A percentile compares a stretch with the other conserved stretches of the same genome.
These are phyloP conservation scores for Hydrophis major DNA, from an alignment of 2,797 vertebrate genomes.

Conservation along the genomic window DNA sequence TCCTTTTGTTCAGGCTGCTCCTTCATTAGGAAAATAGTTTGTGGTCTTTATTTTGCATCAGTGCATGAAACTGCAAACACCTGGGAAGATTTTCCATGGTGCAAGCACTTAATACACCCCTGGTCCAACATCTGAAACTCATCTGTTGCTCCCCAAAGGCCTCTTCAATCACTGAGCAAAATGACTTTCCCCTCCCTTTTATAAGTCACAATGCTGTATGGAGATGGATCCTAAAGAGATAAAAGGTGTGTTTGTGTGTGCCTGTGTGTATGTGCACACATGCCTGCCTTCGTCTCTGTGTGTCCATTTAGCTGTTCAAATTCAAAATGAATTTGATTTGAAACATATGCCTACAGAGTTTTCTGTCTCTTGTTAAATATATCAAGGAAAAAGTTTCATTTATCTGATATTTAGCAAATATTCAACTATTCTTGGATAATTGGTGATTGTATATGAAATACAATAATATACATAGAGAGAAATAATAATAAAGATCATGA, in stretches of 20 bases:
- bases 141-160: slow-evolving; percentile 40
- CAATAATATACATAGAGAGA: not conserved
- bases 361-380: slow-evolving; percentile 13
- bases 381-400: slow-evolving; percentile 10
- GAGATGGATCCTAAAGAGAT: slow-evolving; percentile 33
- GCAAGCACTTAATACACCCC: slow-evolving; percentile 22
- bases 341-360: accelerated
- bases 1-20: slow-evolving; percentile 23
- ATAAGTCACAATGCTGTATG: slow-evolving; percentile 19
- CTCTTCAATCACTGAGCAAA: slow-evolving; percentile 43
- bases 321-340: slow-evolving; percentile 34
- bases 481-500: not conserved
- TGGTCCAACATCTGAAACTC: slow-evolving; percentile 53
- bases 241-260: accelerated
- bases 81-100: slow-evolving; percentile 57
- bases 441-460: slow-evolving; percentile 3
- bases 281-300: not conserved
- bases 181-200: slow-evolving; percentile 32
- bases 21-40: slow-evolving; percentile 43
- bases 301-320: slow-evolving; percentile 20
- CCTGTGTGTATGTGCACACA: accelerated
- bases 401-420: slow-evolving; percentile 23
- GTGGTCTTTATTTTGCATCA: slow-evolving; percentile 48
- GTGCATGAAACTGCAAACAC: slow-evolving; percentile 59
- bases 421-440: not conserved